These are phyloP conservation scores for Dendrocincla fuliginosa DNA, from an alignment of 2,797 vertebrate genomes.

Conservation along the genomic window DNA sequence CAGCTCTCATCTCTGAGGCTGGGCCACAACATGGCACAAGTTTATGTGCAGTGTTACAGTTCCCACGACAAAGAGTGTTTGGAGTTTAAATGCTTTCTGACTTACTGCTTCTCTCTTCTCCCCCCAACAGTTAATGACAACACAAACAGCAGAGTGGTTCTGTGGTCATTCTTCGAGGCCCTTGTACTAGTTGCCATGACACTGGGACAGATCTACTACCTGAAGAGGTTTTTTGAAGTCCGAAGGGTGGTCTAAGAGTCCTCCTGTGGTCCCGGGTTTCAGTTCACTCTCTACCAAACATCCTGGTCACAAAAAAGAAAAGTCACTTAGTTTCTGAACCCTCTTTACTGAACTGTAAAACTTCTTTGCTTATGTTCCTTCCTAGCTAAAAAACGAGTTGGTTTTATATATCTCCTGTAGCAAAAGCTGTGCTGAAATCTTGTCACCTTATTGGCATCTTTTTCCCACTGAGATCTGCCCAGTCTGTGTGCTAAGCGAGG, in stretches of 20 bases:
- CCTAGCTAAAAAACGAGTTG: constrained; percentile 59
- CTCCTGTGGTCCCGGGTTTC: constrained; percentile 67
- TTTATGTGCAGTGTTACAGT: background rate
- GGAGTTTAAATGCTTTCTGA: background rate
- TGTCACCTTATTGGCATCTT: constrained; percentile 60
- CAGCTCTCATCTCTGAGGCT: background rate
- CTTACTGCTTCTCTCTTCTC: background rate
- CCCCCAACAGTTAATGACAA: constrained; percentile 92
- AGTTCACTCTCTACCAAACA: constrained; percentile 77
- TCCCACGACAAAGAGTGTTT: background rate
- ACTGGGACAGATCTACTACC: constrained; percentile 99
- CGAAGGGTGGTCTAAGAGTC: constrained; percentile 91
- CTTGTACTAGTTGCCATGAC: constrained; percentile 99
- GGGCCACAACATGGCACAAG: accelerated
- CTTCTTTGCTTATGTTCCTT: constrained; percentile 69
- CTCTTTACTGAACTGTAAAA: constrained; percentile 75
- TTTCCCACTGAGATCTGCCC: constrained; percentile 58
- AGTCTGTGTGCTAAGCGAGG: constrained; percentile 46
- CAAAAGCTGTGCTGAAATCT: constrained; percentile 63
- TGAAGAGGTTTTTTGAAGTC: constrained; percentile 99
- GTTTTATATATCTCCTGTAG: constrained; percentile 68
- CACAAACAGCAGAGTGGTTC: constrained; percentile 99
- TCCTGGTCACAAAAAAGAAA: constrained; percentile 72
- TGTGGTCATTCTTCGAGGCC: constrained; percentile 99
- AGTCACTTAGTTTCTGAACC: constrained; percentile 72